Percentiles rank a stretch among this genome's conserved stretches.
Evolutionary conservation across 2,797 vertebrate genomes (phyloP).

Genomic region (Diceros bicornis): DNA sequence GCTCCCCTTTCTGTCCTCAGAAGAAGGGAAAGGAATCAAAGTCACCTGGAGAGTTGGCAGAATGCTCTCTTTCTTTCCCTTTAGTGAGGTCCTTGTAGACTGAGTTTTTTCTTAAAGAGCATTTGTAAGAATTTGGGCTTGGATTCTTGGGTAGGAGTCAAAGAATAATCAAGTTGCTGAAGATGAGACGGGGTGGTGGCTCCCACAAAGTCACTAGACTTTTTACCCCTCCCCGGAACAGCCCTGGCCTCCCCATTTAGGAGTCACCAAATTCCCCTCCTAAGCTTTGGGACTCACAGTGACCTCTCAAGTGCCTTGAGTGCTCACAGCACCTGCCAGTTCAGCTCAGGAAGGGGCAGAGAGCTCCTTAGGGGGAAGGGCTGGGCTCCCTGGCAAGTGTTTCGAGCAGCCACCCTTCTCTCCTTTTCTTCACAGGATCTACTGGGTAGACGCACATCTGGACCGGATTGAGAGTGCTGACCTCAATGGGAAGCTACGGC

Average conservation of each 20-base stretch:
- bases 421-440: constrained; percentile 92
- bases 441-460: constrained; percentile 99
- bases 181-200: background rate
- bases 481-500: constrained; percentile 96
- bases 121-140: background rate
- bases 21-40: background rate
- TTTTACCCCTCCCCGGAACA: background rate
- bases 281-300: background rate
- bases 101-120: background rate
- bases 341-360: background rate
- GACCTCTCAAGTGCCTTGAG: background rate
- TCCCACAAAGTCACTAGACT: background rate
- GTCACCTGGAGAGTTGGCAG: too few species aligned
- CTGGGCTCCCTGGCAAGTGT: background rate
- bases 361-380: background rate
- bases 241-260: background rate
- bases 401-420: background rate
- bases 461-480: constrained; percentile 98
- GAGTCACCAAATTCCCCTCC: background rate
- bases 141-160: background rate
- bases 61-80: background rate
- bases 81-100: background rate
- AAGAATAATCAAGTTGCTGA: background rate
- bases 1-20: background rate
- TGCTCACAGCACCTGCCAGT: background rate